phyloP scores from a whole-genome alignment of 2,888 invertebrate species.

The Lasioglossum leucozonium region DNA sequence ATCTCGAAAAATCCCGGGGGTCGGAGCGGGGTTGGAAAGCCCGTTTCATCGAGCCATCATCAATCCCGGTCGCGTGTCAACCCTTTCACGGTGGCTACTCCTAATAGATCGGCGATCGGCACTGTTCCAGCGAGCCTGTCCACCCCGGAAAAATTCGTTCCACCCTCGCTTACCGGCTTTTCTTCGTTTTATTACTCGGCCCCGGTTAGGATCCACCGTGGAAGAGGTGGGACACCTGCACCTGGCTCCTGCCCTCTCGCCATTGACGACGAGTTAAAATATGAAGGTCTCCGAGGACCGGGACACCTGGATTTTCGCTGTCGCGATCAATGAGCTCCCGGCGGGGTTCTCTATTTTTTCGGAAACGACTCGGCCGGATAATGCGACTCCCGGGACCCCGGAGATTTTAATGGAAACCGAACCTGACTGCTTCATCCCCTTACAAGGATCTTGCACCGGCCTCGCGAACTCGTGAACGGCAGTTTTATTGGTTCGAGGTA shows the following conservation, averaged over 20 bases:
- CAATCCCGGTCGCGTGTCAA: slow-evolving; percentile 76
- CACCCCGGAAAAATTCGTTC: slow-evolving; percentile 66
- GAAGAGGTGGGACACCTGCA: slow-evolving; percentile 75
- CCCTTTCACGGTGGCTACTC: slow-evolving; percentile 70
- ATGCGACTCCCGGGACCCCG: slow-evolving; percentile 49
- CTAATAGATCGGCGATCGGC: slow-evolving; percentile 65
- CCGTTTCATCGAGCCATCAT: slow-evolving; percentile 56
- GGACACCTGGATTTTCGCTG: slow-evolving; percentile 75
- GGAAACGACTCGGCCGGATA: slow-evolving; percentile 52
- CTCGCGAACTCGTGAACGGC: not conserved
- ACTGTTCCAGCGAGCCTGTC: slow-evolving; percentile 52
- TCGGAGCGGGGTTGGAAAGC: not conserved
- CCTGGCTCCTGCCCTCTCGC: slow-evolving; percentile 65
- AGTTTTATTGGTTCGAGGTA: not conserved
- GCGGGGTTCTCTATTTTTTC: slow-evolving; percentile 49
- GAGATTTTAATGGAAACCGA: slow-evolving; percentile 24
- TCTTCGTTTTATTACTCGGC: slow-evolving; percentile 61
- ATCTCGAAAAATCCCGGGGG: not conserved
- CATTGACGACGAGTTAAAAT: slow-evolving; percentile 79
- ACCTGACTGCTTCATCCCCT: not conserved
- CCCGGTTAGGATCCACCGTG: slow-evolving; percentile 19
- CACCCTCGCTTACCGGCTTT: slow-evolving; percentile 48
- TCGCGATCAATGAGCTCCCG: slow-evolving; percentile 68
- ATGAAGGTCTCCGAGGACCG: slow-evolving; percentile 74
- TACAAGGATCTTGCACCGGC: not conserved